These are phyloP conservation scores for Syngnathoides biaculeatus DNA, from an alignment of 2,113 vertebrate genomes.

Conservation along the genomic window DNA sequence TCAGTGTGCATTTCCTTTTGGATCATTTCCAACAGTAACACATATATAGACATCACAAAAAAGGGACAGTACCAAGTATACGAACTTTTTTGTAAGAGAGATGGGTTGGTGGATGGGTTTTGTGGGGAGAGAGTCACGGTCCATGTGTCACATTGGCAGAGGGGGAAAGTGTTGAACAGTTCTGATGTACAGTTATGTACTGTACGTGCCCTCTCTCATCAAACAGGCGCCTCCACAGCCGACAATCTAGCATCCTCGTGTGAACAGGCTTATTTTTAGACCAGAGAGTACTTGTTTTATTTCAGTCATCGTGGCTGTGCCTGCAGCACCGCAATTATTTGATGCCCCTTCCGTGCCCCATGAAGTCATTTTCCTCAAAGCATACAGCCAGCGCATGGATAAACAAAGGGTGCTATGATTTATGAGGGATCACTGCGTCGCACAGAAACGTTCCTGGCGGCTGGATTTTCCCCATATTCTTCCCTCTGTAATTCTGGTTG, in stretches of 20 bases:
- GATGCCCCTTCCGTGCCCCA: conserved; percentile 53
- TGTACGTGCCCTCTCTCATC: conserved; percentile 40
- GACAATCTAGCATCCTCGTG: conserved; percentile 62
- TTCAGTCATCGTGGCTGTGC: conserved; percentile 62
- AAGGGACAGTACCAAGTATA: neutral
- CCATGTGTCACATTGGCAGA: conserved; percentile 18
- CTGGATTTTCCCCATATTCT: conserved; percentile 6
- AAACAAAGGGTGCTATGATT: conserved; percentile 59
- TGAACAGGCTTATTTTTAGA: conserved; percentile 72
- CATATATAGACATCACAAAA: neutral
- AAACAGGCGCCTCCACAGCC: conserved; percentile 57
- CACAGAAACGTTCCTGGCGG: conserved; percentile 30
- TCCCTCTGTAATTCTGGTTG: conserved; percentile 5
- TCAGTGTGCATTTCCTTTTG: neutral
- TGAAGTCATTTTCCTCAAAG: conserved; percentile 61
- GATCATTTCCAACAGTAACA: conserved; percentile 5
- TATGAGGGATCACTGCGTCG: conserved; percentile 41
- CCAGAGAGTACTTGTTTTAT: conserved; percentile 70
- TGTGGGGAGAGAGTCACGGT: neutral
- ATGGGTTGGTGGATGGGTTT: no score
- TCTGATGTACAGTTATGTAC: conserved; percentile 10
- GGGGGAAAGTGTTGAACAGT: conserved; percentile 23
- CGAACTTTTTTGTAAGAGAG: neutral
- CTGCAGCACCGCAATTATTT: conserved; percentile 65
- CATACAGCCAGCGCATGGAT: conserved; percentile 56